These are phyloP conservation scores for Chelonus insularis DNA, from an alignment of 1,140 invertebrate species.

Conservation along the genomic window DNA sequence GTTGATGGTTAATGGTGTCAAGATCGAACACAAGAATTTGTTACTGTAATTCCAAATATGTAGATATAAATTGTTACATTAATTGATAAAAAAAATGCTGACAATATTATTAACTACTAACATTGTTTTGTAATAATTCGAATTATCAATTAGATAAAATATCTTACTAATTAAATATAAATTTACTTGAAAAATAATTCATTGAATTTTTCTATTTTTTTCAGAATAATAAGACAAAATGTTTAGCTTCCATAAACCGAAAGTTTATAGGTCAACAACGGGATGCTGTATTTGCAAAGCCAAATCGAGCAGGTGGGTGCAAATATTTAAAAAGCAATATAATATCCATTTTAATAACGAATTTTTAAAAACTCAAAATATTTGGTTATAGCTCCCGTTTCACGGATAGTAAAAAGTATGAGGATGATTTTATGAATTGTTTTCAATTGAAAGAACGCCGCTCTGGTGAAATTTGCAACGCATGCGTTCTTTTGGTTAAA, in stretches of 20 bases:
- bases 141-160: too few relatives aligned
- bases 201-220: slow-evolving; percentile 18
- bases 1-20: slow-evolving; percentile 33
- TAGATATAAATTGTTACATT: neutral
- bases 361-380: neutral
- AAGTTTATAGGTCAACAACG: slow-evolving; percentile 81
- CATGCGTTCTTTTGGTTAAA: slow-evolving; percentile 84
- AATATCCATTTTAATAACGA: neutral
- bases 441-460: slow-evolving; percentile 78
- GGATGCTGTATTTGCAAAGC: slow-evolving; percentile 90
- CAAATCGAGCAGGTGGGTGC: slow-evolving; percentile 77
- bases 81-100: too few relatives aligned
- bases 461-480: slow-evolving; percentile 86
- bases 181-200: too few relatives aligned
- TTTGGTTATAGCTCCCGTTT: slow-evolving; percentile 73
- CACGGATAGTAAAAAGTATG: slow-evolving; percentile 85
- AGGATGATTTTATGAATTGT: slow-evolving; percentile 82
- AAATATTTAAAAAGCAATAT: too few relatives aligned
- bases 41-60: slow-evolving; percentile 10
- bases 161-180: too few relatives aligned
- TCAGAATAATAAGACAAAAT: slow-evolving; percentile 59
- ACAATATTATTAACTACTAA: too few relatives aligned
- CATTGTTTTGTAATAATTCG: slow-evolving; percentile 19
- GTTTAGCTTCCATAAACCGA: slow-evolving; percentile 90
- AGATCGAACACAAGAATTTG: slow-evolving; percentile 23